These are phyloP conservation scores for Oryctolagus cuniculus DNA, from an alignment of 2,113 vertebrate species.

Conservation along the genomic window DNA sequence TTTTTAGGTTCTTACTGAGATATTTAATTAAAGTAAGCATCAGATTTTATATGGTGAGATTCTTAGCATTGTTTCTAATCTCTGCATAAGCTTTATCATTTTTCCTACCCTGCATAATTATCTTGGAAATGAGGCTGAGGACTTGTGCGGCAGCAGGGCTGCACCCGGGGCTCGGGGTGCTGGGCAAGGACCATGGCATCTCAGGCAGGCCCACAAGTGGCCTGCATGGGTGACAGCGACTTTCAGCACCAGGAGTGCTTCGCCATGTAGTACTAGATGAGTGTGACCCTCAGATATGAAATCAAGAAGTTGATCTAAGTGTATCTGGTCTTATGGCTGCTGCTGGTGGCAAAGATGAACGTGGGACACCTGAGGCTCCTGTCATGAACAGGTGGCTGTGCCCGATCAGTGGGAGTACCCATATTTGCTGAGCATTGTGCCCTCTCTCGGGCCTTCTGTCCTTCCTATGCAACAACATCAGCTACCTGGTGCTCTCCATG, in stretches of 20 bases:
- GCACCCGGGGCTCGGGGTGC: too few relatives aligned
- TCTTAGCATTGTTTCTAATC: not conserved
- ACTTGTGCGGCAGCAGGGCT: too few relatives aligned
- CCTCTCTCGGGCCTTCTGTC: slow-evolving; percentile 95
- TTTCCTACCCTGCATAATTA: slow-evolving; percentile 23
- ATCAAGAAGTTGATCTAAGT: slow-evolving; percentile 97
- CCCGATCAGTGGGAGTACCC: slow-evolving; percentile 99
- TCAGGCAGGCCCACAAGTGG: too few relatives aligned
- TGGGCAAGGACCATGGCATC: too few relatives aligned
- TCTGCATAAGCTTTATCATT: not conserved
- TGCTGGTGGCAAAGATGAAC: slow-evolving; percentile 94
- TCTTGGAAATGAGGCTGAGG: not conserved
- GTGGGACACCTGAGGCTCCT: slow-evolving; percentile 94
- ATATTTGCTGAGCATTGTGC: slow-evolving; percentile 95
- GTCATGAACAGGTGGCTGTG: slow-evolving; percentile 94
- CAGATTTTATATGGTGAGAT: not conserved
- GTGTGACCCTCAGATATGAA: slow-evolving; percentile 96
- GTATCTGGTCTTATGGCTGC: slow-evolving; percentile 93
- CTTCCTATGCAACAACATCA: slow-evolving; percentile 97
- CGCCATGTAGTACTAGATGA: slow-evolving; percentile 66
- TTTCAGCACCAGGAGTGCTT: too few relatives aligned
- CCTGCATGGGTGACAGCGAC: too few relatives aligned
- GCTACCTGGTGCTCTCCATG: slow-evolving; percentile 98
- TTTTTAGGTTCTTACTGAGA: not conserved
- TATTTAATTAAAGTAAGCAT: slow-evolving; percentile 26